These are phyloP conservation scores for Ascaphus truei DNA, from an alignment of 2,113 vertebrate genomes.

Conservation along the genomic window DNA sequence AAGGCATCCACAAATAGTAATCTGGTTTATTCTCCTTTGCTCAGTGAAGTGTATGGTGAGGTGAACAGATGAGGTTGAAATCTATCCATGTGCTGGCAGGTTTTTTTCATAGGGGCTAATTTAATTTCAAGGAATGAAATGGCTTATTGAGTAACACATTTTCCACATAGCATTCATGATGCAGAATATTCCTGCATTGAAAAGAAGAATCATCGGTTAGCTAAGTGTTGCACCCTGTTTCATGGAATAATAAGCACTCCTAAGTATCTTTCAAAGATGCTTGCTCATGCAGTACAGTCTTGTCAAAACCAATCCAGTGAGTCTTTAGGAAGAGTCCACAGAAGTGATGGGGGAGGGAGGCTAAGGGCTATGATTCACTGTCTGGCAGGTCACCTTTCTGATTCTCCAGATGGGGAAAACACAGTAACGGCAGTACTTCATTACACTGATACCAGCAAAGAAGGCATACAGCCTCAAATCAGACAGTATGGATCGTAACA, in stretches of 20 bases:
- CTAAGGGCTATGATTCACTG: constrained; percentile 3
- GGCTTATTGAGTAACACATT: constrained; percentile 32
- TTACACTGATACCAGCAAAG: background rate
- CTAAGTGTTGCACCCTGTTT: constrained; percentile 30
- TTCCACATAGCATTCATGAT: constrained; percentile 6
- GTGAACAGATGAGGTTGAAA: constrained; percentile 28
- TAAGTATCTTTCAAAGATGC: constrained; percentile 16
- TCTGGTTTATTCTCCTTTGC: constrained; percentile 15
- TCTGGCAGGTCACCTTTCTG: background rate
- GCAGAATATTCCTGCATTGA: constrained; percentile 1
- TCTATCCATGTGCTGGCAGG: constrained; percentile 7
- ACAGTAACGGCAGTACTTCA: background rate
- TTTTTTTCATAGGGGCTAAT: constrained; percentile 31
- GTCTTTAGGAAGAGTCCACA: constrained; percentile 24
- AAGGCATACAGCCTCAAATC: background rate
- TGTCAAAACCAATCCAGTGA: constrained; percentile 22
- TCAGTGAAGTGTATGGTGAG: constrained; percentile 18
- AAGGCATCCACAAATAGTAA: constrained; percentile 21
- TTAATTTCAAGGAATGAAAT: constrained; percentile 15
- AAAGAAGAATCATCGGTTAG: constrained; percentile 21
- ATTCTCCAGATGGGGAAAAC: constrained; percentile 12
- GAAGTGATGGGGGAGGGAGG: background rate
- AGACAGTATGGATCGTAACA: too few relatives aligned
- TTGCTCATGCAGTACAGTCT: constrained; percentile 17
- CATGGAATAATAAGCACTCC: constrained; percentile 27